Percentiles rank a stretch among this genome's conserved stretches.
Conservation (phyloP, 1,140 invertebrate species). For the Sinonovacula constricta region DNA sequence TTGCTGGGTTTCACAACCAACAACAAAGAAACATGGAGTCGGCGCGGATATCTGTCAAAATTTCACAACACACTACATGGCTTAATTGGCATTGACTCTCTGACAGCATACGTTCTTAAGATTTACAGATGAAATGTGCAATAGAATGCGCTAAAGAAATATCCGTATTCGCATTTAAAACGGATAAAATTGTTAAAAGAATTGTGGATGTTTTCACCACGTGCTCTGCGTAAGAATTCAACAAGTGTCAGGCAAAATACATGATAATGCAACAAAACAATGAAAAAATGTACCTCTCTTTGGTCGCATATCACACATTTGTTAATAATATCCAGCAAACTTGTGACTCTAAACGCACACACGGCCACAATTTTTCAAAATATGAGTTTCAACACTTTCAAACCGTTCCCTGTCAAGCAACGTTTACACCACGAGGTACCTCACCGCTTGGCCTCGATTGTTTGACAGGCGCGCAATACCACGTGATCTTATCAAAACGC, state of each 20-base stretch:
- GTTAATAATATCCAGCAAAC: neutral
- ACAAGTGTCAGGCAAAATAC: conserved; percentile 40
- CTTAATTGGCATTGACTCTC: too few relatives aligned
- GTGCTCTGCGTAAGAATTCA: conserved; percentile 37
- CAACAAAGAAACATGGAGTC: conserved; percentile 44
- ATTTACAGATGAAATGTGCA: too few relatives aligned
- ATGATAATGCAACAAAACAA: neutral
- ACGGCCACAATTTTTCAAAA: neutral
- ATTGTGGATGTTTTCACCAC: conserved; percentile 20
- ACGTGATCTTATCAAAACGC: conserved; percentile 28
- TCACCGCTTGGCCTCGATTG: conserved; percentile 42
- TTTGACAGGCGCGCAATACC: conserved; percentile 53
- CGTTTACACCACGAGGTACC: conserved; percentile 37
- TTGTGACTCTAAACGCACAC: too few relatives aligned
- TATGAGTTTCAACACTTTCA: neutral
- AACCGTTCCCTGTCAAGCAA: neutral
- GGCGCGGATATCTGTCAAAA: conserved; percentile 49
- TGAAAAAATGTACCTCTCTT: conserved; percentile 52
- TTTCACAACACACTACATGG: neutral
- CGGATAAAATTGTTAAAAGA: too few relatives aligned
- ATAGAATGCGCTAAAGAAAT: too few relatives aligned
- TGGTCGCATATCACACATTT: conserved; percentile 12
- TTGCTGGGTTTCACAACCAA: neutral
- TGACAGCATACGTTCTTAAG: too few relatives aligned
- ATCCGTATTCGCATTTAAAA: too few relatives aligned